phyloP scores from a whole-genome alignment of 2,113 vertebrate species.

The Glareola pratincola region DNA sequence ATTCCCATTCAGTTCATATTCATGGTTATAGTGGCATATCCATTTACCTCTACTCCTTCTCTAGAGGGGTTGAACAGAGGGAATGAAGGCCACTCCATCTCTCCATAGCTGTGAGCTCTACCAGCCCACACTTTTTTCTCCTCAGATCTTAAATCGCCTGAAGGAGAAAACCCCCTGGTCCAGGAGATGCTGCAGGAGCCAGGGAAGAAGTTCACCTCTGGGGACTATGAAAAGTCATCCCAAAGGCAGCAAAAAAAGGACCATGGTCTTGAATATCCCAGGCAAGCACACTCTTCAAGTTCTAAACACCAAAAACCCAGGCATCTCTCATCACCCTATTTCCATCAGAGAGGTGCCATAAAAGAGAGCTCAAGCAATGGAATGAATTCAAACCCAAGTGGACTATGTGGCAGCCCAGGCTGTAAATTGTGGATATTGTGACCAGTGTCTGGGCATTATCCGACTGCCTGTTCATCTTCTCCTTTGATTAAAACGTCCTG shows the following conservation, averaged over 20 bases:
- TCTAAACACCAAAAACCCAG: neutral
- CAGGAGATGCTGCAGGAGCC: neutral
- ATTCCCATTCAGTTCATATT: accelerated
- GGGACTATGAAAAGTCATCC: neutral
- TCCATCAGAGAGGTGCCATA: constrained; percentile 70
- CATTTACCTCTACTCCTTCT: neutral
- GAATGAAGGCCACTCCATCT: neutral
- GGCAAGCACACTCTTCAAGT: neutral
- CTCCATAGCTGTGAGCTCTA: neutral
- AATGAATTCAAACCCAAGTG: constrained; percentile 83
- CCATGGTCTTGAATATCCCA: neutral
- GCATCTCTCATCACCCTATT: constrained; percentile 62
- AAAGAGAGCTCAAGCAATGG: constrained; percentile 37
- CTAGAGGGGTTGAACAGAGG: neutral
- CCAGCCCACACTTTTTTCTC: neutral
- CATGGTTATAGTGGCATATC: neutral
- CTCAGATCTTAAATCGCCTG: neutral
- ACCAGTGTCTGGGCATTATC: constrained; percentile 66
- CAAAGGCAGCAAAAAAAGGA: neutral
- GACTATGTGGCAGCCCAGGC: constrained; percentile 82
- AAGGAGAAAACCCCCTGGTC: neutral
- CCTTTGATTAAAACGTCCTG: constrained; percentile 59
- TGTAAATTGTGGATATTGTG: constrained; percentile 78
- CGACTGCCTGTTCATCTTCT: constrained; percentile 72
- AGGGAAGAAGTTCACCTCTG: neutral